Conservation (phyloP, 2,888 invertebrate species). For the Chalcosyrphus nemorum region DNA sequence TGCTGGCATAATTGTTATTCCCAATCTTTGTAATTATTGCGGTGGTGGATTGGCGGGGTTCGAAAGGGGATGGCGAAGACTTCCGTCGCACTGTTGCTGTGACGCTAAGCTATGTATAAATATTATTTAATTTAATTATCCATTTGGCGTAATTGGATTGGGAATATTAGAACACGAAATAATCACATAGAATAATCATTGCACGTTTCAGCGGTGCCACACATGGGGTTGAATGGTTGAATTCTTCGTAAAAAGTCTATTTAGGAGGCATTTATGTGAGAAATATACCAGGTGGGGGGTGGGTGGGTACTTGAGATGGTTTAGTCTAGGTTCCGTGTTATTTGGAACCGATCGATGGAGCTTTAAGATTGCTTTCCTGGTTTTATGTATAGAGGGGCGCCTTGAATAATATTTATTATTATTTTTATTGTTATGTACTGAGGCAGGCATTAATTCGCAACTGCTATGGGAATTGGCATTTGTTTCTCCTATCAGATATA, state of each 20-base stretch:
- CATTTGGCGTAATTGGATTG: slow-evolving; percentile 72
- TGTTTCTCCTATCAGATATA: no score
- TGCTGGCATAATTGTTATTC: slow-evolving; percentile 47
- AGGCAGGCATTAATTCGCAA: not conserved
- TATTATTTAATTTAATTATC: slow-evolving; percentile 73
- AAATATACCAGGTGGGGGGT: slow-evolving; percentile 33
- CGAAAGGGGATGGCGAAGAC: not conserved
- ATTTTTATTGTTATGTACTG: not conserved
- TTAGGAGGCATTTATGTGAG: slow-evolving; percentile 52
- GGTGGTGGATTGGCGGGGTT: not conserved
- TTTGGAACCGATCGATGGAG: slow-evolving; percentile 47
- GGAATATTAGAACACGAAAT: slow-evolving; percentile 72
- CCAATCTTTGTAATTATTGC: slow-evolving; percentile 66
- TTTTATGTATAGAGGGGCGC: not conserved
- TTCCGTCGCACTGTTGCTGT: not conserved
- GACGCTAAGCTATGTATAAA: slow-evolving; percentile 68
- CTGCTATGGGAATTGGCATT: no score
- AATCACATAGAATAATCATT: slow-evolving; percentile 69
- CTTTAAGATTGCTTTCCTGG: slow-evolving; percentile 20
- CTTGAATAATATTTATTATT: not conserved
- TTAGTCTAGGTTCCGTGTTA: not conserved
- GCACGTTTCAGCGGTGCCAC: slow-evolving; percentile 60
- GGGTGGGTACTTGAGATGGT: not conserved
- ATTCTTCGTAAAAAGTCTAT: slow-evolving; percentile 43
- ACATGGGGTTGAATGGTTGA: slow-evolving; percentile 64